Percentiles rank a stretch among this genome's conserved stretches.
phyloP scores from a whole-genome alignment of 2,888 invertebrate species.

The Diachrysia chrysitis region DNA sequence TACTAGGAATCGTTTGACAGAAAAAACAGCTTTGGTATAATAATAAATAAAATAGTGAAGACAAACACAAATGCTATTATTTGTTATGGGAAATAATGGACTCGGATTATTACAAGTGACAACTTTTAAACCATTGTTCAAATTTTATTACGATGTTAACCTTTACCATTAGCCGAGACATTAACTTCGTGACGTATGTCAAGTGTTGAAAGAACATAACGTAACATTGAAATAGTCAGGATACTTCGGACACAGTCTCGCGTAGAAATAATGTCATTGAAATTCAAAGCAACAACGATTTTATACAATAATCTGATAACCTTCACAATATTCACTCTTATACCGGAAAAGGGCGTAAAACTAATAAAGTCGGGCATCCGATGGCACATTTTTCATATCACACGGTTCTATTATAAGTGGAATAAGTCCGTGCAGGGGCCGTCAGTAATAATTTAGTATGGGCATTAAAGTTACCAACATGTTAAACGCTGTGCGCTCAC shows the following conservation, averaged over 20 bases:
- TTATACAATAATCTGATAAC: background rate
- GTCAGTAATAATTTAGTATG: conserved; percentile 60
- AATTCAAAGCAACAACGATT: conserved; percentile 1
- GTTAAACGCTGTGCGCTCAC: conserved; percentile 54
- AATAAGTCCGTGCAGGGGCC: conserved; percentile 49
- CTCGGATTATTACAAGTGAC: background rate
- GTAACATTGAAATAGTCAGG: background rate
- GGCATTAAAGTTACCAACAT: conserved; percentile 63
- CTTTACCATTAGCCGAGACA: background rate
- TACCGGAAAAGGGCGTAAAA: conserved; percentile 34
- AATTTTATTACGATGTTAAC: background rate
- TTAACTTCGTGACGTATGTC: background rate
- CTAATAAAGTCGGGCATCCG: conserved; percentile 14
- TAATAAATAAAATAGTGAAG: too few relatives aligned
- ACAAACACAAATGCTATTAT: too few relatives aligned
- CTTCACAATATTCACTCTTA: background rate
- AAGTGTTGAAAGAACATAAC: background rate
- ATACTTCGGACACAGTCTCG: background rate
- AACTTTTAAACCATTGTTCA: background rate
- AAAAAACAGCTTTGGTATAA: too few relatives aligned
- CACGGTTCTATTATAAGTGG: conserved; percentile 46
- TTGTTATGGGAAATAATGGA: too few relatives aligned
- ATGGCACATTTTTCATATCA: conserved; percentile 46
- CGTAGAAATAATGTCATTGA: background rate
- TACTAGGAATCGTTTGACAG: too few relatives aligned